Percentiles rank a stretch among this genome's conserved stretches.
phyloP scores from a whole-genome alignment of 1,140 invertebrate genomes.

The Drosophila ercepeae region DNA sequence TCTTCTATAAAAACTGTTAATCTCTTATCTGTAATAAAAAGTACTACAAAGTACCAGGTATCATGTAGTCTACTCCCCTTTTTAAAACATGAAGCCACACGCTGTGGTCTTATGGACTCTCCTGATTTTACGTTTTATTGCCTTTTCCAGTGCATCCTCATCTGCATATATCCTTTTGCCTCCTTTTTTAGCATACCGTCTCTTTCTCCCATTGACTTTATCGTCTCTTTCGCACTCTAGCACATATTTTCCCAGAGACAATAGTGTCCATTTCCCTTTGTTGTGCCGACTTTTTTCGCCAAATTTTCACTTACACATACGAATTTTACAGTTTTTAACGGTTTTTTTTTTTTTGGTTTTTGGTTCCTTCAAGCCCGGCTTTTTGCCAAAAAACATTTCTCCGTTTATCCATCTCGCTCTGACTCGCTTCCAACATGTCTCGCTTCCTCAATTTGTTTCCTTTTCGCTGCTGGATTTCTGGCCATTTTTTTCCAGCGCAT shows the following conservation, averaged over 20 bases:
- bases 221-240: constrained; percentile 13
- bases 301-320: constrained; percentile 60
- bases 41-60: not conserved
- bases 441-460: constrained; percentile 6
- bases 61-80: not conserved
- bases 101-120: constrained; percentile 57
- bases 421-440: not conserved
- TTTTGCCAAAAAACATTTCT: constrained; percentile 60
- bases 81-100: constrained; percentile 21
- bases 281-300: constrained; percentile 42
- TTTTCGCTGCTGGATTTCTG: constrained; percentile 20
- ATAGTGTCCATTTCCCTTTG: constrained; percentile 58
- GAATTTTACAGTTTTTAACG: constrained; percentile 47
- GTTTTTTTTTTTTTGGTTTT: constrained; percentile 24
- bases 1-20: no score
- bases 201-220: not conserved
- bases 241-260: constrained; percentile 39
- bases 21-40: no score
- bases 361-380: constrained; percentile 29
- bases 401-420: constrained; percentile 14
- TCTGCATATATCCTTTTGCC: not conserved
- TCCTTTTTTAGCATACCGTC: not conserved
- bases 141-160: not conserved
- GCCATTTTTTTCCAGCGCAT: constrained; percentile 17
- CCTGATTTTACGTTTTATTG: constrained; percentile 37